Evolutionary conservation across 2,888 invertebrate species (phyloP), one percentile per base, ranked within the genome.

Genomic region (Plusia festucae): DNA sequence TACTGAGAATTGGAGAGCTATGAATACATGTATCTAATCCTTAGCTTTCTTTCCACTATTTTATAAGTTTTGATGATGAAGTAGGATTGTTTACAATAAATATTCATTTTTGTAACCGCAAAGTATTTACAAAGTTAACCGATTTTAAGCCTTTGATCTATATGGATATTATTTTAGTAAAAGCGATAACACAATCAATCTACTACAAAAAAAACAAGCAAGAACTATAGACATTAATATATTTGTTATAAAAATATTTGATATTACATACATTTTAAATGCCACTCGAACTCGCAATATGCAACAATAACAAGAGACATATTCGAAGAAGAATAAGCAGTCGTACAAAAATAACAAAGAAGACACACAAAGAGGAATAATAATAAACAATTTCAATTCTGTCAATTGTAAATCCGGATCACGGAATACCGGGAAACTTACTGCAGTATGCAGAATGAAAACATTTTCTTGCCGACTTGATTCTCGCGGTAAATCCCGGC

Each of bases 351-450:
- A 66, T 60, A 74, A 74, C 63, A 64, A 66, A 74, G 74, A 7
- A 58, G 53, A 63, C 58, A 60, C 44, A 55, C 63, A 62, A 69
- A 72, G n/a, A 44, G 51, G 56, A 32, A 76, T 76, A 71, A 78
- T 73, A 75, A 81, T 81, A 70, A 86, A 85, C 84, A 84, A 86
- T 85, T 81, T 80, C 82, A 82, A 80, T 75, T 65, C 78, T 83
- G 85, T 86, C 88, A 83, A 83, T 84, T 76, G 83, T 78, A 86
- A 89, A 87, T 83, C 85, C 85, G 8, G 1, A 46, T 57, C 46
- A 34, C 65, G 73, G 69, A 73, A 76, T 81, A 79, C 78, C 77
- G 75, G 70, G 65, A 68, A 83, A 76, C 70, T 76, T 68, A 71
- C 79, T 78, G 79, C 81, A 82, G 77, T 81, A 80, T 82, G 82